Percentiles rank a stretch among this genome's conserved stretches.
These are phyloP conservation scores for Matsumyia berberina DNA, from an alignment of 2,888 invertebrate species.

Conservation along the genomic window DNA sequence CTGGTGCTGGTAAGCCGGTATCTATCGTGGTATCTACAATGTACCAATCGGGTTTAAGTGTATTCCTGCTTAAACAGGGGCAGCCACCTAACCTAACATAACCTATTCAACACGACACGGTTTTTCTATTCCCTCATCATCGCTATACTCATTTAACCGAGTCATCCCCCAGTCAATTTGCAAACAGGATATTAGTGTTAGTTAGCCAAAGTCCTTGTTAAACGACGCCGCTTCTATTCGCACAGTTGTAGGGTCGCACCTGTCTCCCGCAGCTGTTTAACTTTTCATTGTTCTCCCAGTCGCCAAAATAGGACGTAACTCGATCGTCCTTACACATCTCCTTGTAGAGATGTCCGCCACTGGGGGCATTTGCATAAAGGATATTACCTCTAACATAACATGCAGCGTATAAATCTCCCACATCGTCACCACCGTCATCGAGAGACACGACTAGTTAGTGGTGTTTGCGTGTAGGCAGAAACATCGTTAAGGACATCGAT, in stretches of 20 bases:
- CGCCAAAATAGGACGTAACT: background rate
- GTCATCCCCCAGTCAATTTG: no score
- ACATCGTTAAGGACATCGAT: conserved; percentile 56
- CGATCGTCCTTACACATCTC: background rate
- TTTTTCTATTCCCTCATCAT: no score
- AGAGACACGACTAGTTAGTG: background rate
- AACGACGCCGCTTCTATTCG: background rate
- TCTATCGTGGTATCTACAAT: no score
- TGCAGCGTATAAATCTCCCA: conserved; percentile 42
- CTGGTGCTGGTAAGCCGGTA: no score
- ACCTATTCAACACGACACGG: no score
- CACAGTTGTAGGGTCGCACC: background rate
- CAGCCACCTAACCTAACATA: no score
- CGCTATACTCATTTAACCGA: no score
- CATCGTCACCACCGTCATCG: conserved; percentile 4
- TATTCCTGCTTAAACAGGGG: no score
- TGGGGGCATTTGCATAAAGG: conserved; percentile 40
- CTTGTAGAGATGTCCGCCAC: background rate
- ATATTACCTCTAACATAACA: conserved; percentile 31
- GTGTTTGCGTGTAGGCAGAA: conserved; percentile 15
- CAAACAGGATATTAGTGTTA: no score
- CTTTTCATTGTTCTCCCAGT: background rate
- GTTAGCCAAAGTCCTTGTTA: background rate
- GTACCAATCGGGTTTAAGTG: no score
- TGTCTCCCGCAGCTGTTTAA: background rate